phyloP scores from a whole-genome alignment of 2,113 vertebrate species.

The Chaetops frenatus region DNA sequence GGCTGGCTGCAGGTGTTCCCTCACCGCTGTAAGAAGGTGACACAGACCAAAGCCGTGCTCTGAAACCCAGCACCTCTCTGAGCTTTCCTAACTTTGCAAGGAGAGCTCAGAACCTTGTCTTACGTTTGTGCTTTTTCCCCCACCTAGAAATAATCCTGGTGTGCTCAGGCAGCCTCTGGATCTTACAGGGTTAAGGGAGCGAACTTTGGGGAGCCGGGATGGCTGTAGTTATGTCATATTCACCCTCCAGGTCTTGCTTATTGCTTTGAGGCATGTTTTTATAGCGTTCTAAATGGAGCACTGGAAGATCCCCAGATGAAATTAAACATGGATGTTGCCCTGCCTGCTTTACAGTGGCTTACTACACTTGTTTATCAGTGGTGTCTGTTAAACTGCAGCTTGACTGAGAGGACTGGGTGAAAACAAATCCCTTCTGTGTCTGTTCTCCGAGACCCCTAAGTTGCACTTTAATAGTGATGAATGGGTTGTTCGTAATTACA shows the following conservation, averaged over 20 bases:
- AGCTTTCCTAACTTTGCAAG: not conserved
- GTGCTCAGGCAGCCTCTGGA: not conserved
- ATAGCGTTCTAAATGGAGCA: not conserved
- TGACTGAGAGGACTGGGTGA: not conserved
- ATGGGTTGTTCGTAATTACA: not conserved
- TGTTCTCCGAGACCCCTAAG: not conserved
- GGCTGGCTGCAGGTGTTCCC: not conserved
- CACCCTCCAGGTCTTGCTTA: accelerated
- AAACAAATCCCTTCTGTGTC: not conserved
- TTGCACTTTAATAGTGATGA: not conserved
- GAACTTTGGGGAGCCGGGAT: not conserved
- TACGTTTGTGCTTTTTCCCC: accelerated
- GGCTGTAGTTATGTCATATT: accelerated
- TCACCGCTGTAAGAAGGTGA: not conserved
- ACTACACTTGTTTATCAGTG: not conserved
- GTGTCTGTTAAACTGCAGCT: not conserved
- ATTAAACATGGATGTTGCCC: not conserved
- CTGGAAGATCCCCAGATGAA: not conserved
- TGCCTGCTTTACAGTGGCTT: not conserved
- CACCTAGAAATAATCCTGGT: too few species aligned
- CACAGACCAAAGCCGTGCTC: not conserved
- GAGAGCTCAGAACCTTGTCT: not conserved
- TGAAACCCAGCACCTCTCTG: accelerated
- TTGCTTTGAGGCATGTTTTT: not conserved
- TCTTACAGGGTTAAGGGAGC: accelerated